Evolutionary conservation across 2,113 vertebrate genomes (phyloP).

Genomic region (Dryoscopus gambensis): DNA sequence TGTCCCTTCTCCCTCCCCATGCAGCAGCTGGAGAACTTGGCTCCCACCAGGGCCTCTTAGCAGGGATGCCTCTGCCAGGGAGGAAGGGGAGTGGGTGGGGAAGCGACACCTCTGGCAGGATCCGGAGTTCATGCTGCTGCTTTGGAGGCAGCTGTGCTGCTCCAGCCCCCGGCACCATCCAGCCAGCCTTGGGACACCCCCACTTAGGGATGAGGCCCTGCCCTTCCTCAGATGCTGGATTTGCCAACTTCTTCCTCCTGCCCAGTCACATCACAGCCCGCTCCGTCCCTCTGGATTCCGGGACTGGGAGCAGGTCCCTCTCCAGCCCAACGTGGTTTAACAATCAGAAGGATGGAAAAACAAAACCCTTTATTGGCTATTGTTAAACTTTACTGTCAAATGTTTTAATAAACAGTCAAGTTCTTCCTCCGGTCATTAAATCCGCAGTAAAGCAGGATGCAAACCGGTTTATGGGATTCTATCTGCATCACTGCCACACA

Average conservation of each 20-base stretch:
- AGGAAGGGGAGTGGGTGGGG: not conserved
- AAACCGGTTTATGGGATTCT: slow-evolving; percentile 15
- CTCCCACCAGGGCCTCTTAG: not conserved
- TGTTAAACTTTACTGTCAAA: slow-evolving; percentile 57
- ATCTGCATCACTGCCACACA: slow-evolving; percentile 2
- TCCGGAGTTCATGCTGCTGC: not conserved
- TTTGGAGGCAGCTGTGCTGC: not conserved
- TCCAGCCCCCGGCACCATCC: not conserved
- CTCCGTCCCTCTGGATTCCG: not conserved
- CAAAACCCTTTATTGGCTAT: slow-evolving; percentile 35
- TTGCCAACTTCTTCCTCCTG: not conserved
- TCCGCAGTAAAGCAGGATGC: slow-evolving; percentile 35
- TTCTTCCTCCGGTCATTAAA: slow-evolving; percentile 37
- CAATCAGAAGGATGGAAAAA: slow-evolving; percentile 16
- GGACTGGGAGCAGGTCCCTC: not conserved
- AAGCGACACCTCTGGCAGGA: not conserved
- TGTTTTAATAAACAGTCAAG: slow-evolving; percentile 59
- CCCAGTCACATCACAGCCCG: not conserved
- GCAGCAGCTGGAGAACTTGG: not conserved
- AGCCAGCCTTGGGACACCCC: not conserved
- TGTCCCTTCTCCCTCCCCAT: not conserved
- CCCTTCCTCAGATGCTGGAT: not conserved
- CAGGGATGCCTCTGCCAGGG: not conserved
- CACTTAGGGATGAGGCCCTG: not conserved
- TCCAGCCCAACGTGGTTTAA: not conserved